Percentiles rank a stretch among this genome's conserved stretches.
These are phyloP conservation scores for Norana najaformis DNA, from an alignment of 2,888 invertebrate species.

Conservation along the genomic window DNA sequence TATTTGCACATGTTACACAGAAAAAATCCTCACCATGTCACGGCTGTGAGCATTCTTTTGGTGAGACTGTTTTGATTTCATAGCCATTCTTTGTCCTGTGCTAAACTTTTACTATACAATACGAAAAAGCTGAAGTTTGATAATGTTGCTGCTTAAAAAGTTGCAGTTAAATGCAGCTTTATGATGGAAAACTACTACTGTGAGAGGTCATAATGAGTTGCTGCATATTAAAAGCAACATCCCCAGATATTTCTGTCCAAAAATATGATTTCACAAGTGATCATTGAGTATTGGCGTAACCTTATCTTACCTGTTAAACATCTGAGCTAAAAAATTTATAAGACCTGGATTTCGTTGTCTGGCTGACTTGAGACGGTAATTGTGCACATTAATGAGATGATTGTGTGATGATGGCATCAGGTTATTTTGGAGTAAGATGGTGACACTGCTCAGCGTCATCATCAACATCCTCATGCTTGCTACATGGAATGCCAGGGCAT, in stretches of 20 bases:
- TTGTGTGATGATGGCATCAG: slow-evolving; percentile 33
- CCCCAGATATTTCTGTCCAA: background rate
- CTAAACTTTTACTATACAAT: background rate
- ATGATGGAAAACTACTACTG: too few species aligned
- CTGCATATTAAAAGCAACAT: too few species aligned
- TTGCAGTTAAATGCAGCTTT: too few species aligned
- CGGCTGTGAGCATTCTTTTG: background rate
- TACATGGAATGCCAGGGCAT: slow-evolving; percentile 47
- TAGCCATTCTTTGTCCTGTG: too few species aligned
- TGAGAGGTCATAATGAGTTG: background rate
- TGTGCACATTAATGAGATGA: background rate
- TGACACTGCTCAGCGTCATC: slow-evolving; percentile 45
- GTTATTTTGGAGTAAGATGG: slow-evolving; percentile 45
- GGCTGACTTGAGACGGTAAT: background rate
- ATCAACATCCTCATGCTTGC: slow-evolving; percentile 48
- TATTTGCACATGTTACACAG: too few species aligned
- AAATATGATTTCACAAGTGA: too few species aligned
- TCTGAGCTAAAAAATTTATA: background rate
- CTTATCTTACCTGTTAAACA: background rate
- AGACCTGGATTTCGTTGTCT: background rate
- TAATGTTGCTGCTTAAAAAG: background rate
- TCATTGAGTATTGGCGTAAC: too few species aligned
- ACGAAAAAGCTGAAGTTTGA: background rate
- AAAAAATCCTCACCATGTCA: background rate
- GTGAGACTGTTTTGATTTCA: too few species aligned